Evolutionary conservation across 2,888 invertebrate species (phyloP), one percentile per base, ranked within the genome.

Genomic region (Cheilosia soror): DNA sequence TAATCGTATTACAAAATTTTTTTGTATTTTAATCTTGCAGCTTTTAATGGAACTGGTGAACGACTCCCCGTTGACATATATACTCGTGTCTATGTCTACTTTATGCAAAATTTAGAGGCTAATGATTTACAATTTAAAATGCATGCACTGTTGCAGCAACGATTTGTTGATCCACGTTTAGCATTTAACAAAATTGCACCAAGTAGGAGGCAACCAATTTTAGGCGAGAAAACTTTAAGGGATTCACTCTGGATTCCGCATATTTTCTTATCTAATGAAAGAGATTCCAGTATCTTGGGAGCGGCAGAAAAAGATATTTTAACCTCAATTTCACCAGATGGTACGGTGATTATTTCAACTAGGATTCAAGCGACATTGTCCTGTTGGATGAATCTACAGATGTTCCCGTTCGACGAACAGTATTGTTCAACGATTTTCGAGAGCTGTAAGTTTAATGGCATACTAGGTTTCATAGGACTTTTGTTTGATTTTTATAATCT

Each of bases 371-470:
- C 96, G 0, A 96, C 95, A 1, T 93, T 97, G 0, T 96, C 96
- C 88, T 97, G 97, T 89, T 96, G 96, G 94, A 96, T 97, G 94
- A 95, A 97, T 89, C 92, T 97, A 84, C 95, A 96, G 90, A 97
- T 97, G 90, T 97, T 97, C 89, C 97, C 97, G 0, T 97, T 97
- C 89, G 97, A 97, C 90, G 95, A 96, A 72, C 97, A 97, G 91
- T 94, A 94, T 31, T 97, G 97, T 90, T 95, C 96, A 25, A 94
- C 97, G 89, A 94, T 95, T 83, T 94, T 97, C 78, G 96, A 96
- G 91, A 97, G 96, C 90, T 97, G 97, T 96, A 93, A 94, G 95
- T 93, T 88, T 29, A 31, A 25, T 15, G 2, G 3, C 5, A n/a
- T 27, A 25, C 3, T 2, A 15, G 15, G 11, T 42, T 9, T 33